Percentiles rank a stretch among this genome's conserved stretches.
phyloP scores from a whole-genome alignment of 2,888 invertebrate genomes.

The Apodemia hepburni region DNA sequence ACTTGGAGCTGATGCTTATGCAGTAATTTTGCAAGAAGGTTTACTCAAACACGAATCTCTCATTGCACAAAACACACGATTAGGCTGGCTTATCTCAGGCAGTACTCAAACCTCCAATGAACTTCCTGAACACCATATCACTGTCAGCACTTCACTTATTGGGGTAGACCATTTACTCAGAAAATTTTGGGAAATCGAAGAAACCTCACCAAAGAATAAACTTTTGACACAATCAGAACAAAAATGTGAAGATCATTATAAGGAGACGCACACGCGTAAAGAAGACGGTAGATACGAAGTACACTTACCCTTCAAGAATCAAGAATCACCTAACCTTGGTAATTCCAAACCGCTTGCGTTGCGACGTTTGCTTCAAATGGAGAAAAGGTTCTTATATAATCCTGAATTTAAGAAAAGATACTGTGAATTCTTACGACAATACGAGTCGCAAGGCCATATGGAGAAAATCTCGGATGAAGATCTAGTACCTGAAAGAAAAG shows the following conservation, averaged over 20 bases:
- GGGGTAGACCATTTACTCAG: constrained; percentile 29
- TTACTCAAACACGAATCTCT: constrained; percentile 28
- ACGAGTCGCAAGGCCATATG: constrained; percentile 30
- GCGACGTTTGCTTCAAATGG: constrained; percentile 26
- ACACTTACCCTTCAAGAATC: constrained; percentile 29
- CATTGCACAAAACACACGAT: constrained; percentile 27
- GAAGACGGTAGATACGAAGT: constrained; percentile 30
- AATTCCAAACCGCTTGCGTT: constrained; percentile 25
- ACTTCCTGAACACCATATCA: constrained; percentile 22
- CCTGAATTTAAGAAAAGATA: constrained; percentile 31
- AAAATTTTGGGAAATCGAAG: constrained; percentile 34
- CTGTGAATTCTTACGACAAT: constrained; percentile 29
- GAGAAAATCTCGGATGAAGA: constrained; percentile 18
- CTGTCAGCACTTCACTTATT: constrained; percentile 26
- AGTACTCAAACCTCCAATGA: constrained; percentile 23
- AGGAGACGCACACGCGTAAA: constrained; percentile 24
- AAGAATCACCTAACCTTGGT: constrained; percentile 26
- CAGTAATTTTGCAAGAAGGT: constrained; percentile 29
- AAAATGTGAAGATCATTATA: constrained; percentile 31
- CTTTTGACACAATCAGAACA: constrained; percentile 24
- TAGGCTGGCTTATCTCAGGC: constrained; percentile 34
- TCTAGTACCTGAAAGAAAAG: too few species aligned
- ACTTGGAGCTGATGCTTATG: constrained; percentile 31
- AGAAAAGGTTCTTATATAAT: constrained; percentile 26
- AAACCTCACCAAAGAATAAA: constrained; percentile 25